These are phyloP conservation scores for Leucoma salicis DNA, from an alignment of 2,888 invertebrate species.

Conservation along the genomic window DNA sequence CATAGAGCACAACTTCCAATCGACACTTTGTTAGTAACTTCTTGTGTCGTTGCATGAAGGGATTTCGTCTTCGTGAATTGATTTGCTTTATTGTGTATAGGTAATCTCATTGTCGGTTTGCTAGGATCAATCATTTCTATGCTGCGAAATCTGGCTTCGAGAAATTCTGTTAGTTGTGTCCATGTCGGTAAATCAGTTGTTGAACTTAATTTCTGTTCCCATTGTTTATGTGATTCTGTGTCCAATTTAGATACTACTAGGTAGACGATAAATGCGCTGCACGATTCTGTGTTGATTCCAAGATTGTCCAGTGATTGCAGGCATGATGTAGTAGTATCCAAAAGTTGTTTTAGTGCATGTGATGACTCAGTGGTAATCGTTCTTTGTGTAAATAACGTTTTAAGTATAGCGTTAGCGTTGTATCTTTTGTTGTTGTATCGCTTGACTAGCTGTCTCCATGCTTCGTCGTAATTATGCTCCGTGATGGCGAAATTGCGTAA, in stretches of 20 bases:
- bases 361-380: constrained; percentile 6
- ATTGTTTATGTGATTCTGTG: constrained; percentile 4
- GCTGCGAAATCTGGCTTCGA: constrained; percentile 7
- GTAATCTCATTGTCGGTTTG: background rate
- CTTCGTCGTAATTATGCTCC: background rate
- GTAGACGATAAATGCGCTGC: background rate
- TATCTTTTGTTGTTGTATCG: constrained; percentile 12
- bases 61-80: too few relatives aligned
- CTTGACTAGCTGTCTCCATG: constrained; percentile 1
- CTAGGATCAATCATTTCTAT: constrained; percentile 10
- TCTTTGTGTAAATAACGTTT: constrained; percentile 9
- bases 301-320: constrained; percentile 8
- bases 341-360: constrained; percentile 5
- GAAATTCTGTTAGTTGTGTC: constrained; percentile 6
- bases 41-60: too few relatives aligned
- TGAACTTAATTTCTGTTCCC: constrained; percentile 6
- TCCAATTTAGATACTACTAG: constrained; percentile 2
- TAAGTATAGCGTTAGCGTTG: constrained; percentile 8
- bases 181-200: constrained; percentile 6
- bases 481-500: constrained; percentile 10
- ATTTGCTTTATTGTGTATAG: too few relatives aligned
- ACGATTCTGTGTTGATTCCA: background rate
- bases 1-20: background rate
- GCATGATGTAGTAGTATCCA: constrained; percentile 11
- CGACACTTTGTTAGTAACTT: too few relatives aligned